Percentiles rank a stretch among this genome's conserved stretches.
These are phyloP conservation scores for Ichneumoninae sp. DNA, from an alignment of 2,888 invertebrate genomes.

Conservation along the genomic window DNA sequence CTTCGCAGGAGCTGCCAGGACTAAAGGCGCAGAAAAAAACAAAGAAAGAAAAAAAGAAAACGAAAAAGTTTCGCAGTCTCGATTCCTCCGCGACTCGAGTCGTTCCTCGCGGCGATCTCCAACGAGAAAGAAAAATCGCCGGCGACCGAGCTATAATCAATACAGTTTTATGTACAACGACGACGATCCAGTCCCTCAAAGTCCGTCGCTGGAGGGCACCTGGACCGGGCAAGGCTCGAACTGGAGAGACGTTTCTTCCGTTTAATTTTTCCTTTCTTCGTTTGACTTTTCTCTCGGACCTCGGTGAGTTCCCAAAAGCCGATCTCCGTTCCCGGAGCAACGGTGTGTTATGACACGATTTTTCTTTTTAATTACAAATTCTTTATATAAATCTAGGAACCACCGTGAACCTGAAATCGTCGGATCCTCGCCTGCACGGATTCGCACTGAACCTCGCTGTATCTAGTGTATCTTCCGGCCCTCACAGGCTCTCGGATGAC, in stretches of 20 bases:
- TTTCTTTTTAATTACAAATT: slow-evolving; percentile 10
- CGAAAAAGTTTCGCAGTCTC: not conserved
- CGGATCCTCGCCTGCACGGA: slow-evolving; percentile 85
- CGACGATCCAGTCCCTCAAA: not conserved
- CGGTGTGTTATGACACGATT: slow-evolving; percentile 38
- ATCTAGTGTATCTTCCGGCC: slow-evolving; percentile 84
- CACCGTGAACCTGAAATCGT: slow-evolving; percentile 83
- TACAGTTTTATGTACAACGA: slow-evolving; percentile 58
- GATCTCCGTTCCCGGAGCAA: slow-evolving; percentile 38
- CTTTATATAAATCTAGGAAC: slow-evolving; percentile 73
- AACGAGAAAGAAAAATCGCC: not conserved
- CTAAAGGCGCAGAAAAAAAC: not conserved
- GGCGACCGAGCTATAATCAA: slow-evolving; percentile 12
- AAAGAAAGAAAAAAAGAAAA: not conserved
- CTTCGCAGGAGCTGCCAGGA: slow-evolving; percentile 26
- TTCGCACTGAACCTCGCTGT: slow-evolving; percentile 85
- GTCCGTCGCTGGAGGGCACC: not conserved
- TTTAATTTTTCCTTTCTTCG: not conserved
- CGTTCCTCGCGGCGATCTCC: not conserved
- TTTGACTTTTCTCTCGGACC: not conserved
- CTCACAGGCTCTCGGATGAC: slow-evolving; percentile 85
- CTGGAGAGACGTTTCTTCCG: not conserved
- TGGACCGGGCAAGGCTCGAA: not conserved
- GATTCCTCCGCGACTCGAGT: not conserved
- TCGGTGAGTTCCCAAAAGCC: slow-evolving; percentile 13